Percentiles rank a stretch among this genome's conserved stretches.
Evolutionary conservation across 2,113 vertebrate genomes (phyloP).

Genomic region (Aptenodytes forsteri): DNA sequence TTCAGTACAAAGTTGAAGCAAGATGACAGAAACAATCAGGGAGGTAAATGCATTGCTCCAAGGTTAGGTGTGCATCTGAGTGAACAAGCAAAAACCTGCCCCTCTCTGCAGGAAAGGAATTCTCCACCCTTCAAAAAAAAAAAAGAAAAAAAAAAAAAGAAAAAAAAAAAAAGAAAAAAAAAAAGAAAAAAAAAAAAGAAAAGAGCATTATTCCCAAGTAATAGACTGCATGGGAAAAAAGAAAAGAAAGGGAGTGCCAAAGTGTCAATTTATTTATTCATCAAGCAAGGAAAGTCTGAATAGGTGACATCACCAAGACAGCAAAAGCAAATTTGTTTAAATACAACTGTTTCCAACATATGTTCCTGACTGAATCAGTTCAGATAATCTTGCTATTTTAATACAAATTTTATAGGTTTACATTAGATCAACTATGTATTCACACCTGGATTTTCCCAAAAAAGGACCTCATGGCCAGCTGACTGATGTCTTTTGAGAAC

Average conservation of each 20-base stretch:
- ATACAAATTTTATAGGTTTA: not conserved
- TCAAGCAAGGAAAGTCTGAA: not conserved
- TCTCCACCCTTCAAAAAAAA: conserved; percentile 38
- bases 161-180: not conserved
- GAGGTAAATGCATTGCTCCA: not conserved
- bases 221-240: not conserved
- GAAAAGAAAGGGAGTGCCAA: not conserved
- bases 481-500: not conserved
- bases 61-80: conserved; percentile 29
- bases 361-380: not conserved
- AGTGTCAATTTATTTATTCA: not conserved
- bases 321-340: not conserved
- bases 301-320: not conserved
- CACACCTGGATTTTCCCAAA: not conserved
- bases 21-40: not conserved
- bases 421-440: not conserved
- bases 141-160: not conserved
- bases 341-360: not conserved
- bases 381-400: not conserved
- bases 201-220: conserved; percentile 28
- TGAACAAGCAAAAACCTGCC: conserved; percentile 55
- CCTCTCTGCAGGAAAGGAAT: conserved; percentile 27
- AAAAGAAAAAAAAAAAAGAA: not conserved
- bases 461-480: not conserved
- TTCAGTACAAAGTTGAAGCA: not conserved